Evolutionary conservation across 2,797 vertebrate genomes (phyloP), one percentile per base, ranked within the genome.

Genomic region (Falco novaeseelandiae): DNA sequence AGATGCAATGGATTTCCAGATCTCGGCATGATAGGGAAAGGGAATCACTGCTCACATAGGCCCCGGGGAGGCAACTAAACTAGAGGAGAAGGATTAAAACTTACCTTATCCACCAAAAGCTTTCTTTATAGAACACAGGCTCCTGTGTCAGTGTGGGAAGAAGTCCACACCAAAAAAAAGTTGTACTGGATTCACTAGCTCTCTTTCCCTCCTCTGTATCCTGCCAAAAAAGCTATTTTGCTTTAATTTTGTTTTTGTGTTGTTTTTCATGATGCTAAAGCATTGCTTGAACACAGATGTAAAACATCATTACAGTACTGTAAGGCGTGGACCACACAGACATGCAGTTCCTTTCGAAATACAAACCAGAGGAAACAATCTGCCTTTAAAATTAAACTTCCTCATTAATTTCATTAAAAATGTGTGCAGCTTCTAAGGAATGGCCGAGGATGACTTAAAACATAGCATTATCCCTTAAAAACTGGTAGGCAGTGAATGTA

Each of bases 301-400:
- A 67, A 96, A 49, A 57, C 83, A 83, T 87, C 81, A 57, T 49
- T 46, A 70, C 61, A 65, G 40, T 57, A 74, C 79, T 81, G 78
- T 51, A 82, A 90, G 90, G 87, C 61, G 29, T 49, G 84, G 95
- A 95, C 96, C 97, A 97, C 95, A 96, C 95, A 97, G 87, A 88
- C 70, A 40, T 21, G 61, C 54, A 84, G 74, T 58, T 82, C 65
- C 81, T 85, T 91, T 95, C 76, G 87, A 92, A 63, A 90, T 40
- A 51, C 87, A 89, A 91, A 91, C 74, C 62, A 71, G 73, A 89
- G 90, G 91, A 87, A 95, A 61, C 69, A 79, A 69, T 78, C 89
- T 93, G 61, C 55, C 69, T 85, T 96, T 44, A 90, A 77, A 87
- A 93, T 84, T 80, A 85, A 67, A 55, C 49, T 93, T 96, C 62